A percentile compares a stretch with the other conserved stretches of the same genome.
phyloP scores from a whole-genome alignment of 2,888 invertebrate species.

The Silvanus unidentatus region DNA sequence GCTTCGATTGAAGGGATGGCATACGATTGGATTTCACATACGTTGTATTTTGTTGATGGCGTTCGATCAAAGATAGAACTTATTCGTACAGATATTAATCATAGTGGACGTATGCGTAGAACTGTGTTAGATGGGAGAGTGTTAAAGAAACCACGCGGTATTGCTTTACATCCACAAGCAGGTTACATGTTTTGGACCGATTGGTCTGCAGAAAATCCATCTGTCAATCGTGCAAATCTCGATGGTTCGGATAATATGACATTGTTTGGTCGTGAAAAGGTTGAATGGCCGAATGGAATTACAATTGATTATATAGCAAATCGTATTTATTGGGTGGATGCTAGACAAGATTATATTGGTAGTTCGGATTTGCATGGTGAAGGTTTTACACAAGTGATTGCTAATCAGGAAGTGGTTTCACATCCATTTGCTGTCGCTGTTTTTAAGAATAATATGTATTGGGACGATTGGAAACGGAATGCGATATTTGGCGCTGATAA shows the following conservation, averaged over 20 bases:
- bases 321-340: slow-evolving; percentile 84
- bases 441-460: slow-evolving; percentile 78
- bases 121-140: slow-evolving; percentile 64
- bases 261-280: slow-evolving; percentile 59
- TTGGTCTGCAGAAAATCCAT: slow-evolving; percentile 73
- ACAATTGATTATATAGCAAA: slow-evolving; percentile 78
- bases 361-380: slow-evolving; percentile 48
- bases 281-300: slow-evolving; percentile 83
- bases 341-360: slow-evolving; percentile 73
- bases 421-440: slow-evolving; percentile 86
- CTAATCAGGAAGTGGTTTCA: slow-evolving; percentile 58
- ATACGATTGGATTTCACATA: slow-evolving; percentile 81
- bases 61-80: slow-evolving; percentile 73
- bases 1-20: slow-evolving; percentile 85
- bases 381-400: slow-evolving; percentile 56
- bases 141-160: slow-evolving; percentile 50
- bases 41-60: slow-evolving; percentile 84
- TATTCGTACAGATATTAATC: slow-evolving; percentile 60
- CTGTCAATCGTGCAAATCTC: slow-evolving; percentile 71
- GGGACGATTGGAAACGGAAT: slow-evolving; percentile 84
- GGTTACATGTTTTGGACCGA: slow-evolving; percentile 86
- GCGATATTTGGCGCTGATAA: slow-evolving; percentile 77
- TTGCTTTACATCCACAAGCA: slow-evolving; percentile 75
- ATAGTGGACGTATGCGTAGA: slow-evolving; percentile 66
- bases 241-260: slow-evolving; percentile 67